phyloP scores from a whole-genome alignment of 2,113 vertebrate species.

The Hypanus sabinus region DNA sequence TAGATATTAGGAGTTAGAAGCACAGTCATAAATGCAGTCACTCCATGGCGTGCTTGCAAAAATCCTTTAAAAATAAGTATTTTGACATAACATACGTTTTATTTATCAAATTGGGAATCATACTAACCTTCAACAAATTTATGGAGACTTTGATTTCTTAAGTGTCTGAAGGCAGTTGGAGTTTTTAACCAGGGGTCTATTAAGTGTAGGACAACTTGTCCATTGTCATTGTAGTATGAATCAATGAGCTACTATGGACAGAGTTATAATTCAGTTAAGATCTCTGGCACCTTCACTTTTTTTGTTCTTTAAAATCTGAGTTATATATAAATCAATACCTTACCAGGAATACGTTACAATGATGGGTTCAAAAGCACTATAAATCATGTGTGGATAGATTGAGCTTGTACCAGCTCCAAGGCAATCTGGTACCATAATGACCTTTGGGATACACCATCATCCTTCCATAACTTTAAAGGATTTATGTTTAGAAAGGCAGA shows the following conservation, averaged over 20 bases:
- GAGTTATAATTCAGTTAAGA: not conserved
- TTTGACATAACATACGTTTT: not conserved
- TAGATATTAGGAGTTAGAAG: not conserved
- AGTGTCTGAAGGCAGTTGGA: not conserved
- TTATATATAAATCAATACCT: conserved; percentile 10
- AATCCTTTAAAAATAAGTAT: not conserved
- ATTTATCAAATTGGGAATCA: not conserved
- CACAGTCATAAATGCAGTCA: not conserved
- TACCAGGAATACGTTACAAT: not conserved
- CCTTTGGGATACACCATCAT: not conserved
- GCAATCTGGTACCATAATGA: not conserved
- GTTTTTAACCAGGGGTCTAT: not conserved
- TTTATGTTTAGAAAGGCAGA: not conserved
- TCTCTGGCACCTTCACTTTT: too few species aligned
- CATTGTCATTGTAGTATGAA: not conserved
- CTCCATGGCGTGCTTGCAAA: not conserved
- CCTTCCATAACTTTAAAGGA: not conserved
- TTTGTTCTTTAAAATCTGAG: not conserved
- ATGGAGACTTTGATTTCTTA: conserved; percentile 13
- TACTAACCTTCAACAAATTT: not conserved
- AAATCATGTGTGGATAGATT: not conserved
- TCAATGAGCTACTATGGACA: not conserved
- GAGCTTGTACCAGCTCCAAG: not conserved
- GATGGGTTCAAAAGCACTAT: not conserved
- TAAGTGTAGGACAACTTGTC: not conserved